Evolutionary conservation across 2,113 vertebrate species (phyloP), one percentile per base, ranked within the genome.

Genomic region (Esox niger): DNA sequence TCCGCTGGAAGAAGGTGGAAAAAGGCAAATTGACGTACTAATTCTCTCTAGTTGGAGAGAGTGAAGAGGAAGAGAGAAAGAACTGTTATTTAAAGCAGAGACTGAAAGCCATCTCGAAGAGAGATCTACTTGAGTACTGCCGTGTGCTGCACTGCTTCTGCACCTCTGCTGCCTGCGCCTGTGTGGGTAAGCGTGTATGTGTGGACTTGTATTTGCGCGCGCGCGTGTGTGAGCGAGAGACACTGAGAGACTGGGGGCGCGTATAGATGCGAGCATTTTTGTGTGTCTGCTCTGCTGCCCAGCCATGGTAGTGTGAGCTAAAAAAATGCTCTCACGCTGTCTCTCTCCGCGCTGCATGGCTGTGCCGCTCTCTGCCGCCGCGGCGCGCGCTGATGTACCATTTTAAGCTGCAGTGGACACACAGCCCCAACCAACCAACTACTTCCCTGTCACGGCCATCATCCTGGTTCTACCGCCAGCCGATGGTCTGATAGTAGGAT

Each of bases 341-440:
- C 79, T 78, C 82, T 77, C 38, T 70, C 78, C 71, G 88, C 73
- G 78, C 78, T 83, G 85, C 79, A 78, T 77, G 85, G 80, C 79
- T 91, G 81, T 87, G 88, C 89, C 83, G 86, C 90, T 90, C 84
- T 82, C 82, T 78, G 91, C 90, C 75, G 88, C 85, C 70, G 82
- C 75, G 88, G 84, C 70, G 82, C 80, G 84, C 83, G 59, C 83
- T 80, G 79, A 84, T 88, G 92, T 90, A 91, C 84, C 93, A 84
- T 90, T 91, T 83, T 88, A 88, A 88, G 88, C 82, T 77, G 76
- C 61, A 77, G 86, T 78, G 54, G 65, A 66, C 32, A 26, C 21
- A 29, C 3, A 13, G 68, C 64, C 58, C n/a, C 69, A 57, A 76
- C 68, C 11, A 23, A 43, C 38, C 38, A 43, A 43, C 29, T 20